Percentiles rank a stretch among this genome's conserved stretches.
Evolutionary conservation across 2,797 vertebrate species (phyloP).

Genomic region (Spondyliosoma cantharus): DNA sequence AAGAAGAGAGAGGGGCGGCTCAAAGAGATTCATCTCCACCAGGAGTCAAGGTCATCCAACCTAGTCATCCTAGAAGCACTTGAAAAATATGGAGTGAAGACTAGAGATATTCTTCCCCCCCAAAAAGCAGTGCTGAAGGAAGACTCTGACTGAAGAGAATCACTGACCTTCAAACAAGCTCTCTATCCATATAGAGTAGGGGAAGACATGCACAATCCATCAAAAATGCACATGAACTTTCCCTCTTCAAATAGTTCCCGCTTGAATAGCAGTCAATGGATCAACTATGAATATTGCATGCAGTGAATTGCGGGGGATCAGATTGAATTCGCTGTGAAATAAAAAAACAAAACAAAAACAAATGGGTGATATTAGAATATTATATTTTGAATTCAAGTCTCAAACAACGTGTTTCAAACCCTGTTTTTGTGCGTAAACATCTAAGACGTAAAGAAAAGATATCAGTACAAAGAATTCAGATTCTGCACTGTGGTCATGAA

Average conservation of each 20-base stretch:
- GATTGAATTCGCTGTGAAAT: slow-evolving; percentile 73
- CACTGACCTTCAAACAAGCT: slow-evolving; percentile 86
- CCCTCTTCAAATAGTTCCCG: slow-evolving; percentile 84
- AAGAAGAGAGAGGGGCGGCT: slow-evolving; percentile 53
- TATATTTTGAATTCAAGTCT: slow-evolving; percentile 32
- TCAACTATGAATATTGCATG: slow-evolving; percentile 86
- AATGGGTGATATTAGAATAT: slow-evolving; percentile 64
- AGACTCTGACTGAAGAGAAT: slow-evolving; percentile 81
- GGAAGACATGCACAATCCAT: slow-evolving; percentile 84
- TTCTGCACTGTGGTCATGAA: slow-evolving; percentile 79
- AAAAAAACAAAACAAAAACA: slow-evolving; percentile 34
- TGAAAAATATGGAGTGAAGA: slow-evolving; percentile 79
- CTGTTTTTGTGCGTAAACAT: background rate
- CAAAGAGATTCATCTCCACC: slow-evolving; percentile 77
- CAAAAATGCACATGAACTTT: slow-evolving; percentile 87
- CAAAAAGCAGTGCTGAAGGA: slow-evolving; percentile 67
- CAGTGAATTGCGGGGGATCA: slow-evolving; percentile 72
- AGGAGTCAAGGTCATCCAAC: slow-evolving; percentile 80
- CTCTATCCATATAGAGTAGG: slow-evolving; percentile 84
- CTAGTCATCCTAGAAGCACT: slow-evolving; percentile 79
- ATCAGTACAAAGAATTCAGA: slow-evolving; percentile 54
- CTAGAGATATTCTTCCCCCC: slow-evolving; percentile 71
- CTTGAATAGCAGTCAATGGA: slow-evolving; percentile 84
- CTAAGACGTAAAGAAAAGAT: slow-evolving; percentile 12
- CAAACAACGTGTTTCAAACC: slow-evolving; percentile 17